Evolutionary conservation across 92 coral and sea anemone species (phyloP), one percentile per base, ranked within the genome.

Genomic region (Epizoanthus rinbou): DNA sequence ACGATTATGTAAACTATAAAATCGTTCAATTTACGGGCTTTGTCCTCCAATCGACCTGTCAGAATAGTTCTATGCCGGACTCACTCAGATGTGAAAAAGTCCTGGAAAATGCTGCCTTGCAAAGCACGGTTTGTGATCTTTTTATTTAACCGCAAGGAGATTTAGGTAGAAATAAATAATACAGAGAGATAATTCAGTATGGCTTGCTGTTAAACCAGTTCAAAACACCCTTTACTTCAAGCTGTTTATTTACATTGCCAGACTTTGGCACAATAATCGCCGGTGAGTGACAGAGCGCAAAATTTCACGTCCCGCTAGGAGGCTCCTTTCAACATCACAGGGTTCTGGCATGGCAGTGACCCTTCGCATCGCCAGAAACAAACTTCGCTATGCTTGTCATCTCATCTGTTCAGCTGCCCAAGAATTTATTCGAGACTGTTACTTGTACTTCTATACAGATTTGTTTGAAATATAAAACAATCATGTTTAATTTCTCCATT

Each of bases 1-100:
- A 76, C 91, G 95, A 91, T 93, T 93, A 93, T 93, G 94, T 92
- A 91, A 93, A 93, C 93, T 93, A 80, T 87, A 85, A 91, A 91
- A 91, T 91, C 95, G 98, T 90, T 87, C 98, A 93, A 93, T 93
- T 93, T 93, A 88, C 80, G 88, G 86, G 76, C 90, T 87, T 86
- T 93, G 70, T 78, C 70, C 17, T 62, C 43, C 64, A 69, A 62
- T 78, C 82, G 25, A 59, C 71, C 64, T 78, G 63, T 62, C 57
- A 39, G 47, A 76, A 78, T 69, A 60, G 58, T 78, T 56, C 39
- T 22, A 43, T 78, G 57, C 37, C 54, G 56, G 37, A 78, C 43
- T 17, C 68, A 39, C 58, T 78, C 82, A 62, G 15, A 58, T 78
- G 71, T 57, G 71, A 60, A 47, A 47, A 47, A 47, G 54, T 8